Conservation (phyloP, 2,888 invertebrate species). For the Tineola bisselliella region DNA sequence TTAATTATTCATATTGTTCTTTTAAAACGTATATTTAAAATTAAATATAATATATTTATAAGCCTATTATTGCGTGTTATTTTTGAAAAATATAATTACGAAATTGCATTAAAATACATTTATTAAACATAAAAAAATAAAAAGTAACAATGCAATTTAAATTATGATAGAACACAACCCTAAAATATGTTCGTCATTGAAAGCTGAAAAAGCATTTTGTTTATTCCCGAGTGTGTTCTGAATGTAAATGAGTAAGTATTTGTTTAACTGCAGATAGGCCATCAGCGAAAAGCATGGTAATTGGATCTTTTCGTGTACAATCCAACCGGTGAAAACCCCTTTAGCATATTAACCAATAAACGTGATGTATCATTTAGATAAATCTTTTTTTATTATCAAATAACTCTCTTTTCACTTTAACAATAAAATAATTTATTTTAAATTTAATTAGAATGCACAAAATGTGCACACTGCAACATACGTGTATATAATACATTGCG, state of each 20-base stretch:
- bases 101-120: too few relatives aligned
- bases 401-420: neutral
- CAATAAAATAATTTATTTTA: too few relatives aligned
- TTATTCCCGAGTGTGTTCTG: neutral
- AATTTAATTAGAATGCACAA: too few relatives aligned
- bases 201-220: neutral
- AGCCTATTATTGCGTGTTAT: too few relatives aligned
- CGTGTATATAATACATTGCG: too few relatives aligned
- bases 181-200: neutral
- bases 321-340: neutral
- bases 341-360: neutral
- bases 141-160: neutral
- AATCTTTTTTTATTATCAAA: neutral
- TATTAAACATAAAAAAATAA: neutral
- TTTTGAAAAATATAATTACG: too few relatives aligned
- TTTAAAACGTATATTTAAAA: too few relatives aligned
- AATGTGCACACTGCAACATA: too few relatives aligned
- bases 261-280: constrained; percentile 9
- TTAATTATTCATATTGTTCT: too few relatives aligned
- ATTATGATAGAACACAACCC: neutral
- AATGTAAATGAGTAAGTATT: constrained; percentile 7
- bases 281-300: constrained; percentile 10
- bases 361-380: neutral
- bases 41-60: too few relatives aligned
- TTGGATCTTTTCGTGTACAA: neutral